Evolutionary conservation across 2,113 vertebrate species (phyloP), one percentile per base, ranked within the genome.

Genomic region (Mystacornis crossleyi): DNA sequence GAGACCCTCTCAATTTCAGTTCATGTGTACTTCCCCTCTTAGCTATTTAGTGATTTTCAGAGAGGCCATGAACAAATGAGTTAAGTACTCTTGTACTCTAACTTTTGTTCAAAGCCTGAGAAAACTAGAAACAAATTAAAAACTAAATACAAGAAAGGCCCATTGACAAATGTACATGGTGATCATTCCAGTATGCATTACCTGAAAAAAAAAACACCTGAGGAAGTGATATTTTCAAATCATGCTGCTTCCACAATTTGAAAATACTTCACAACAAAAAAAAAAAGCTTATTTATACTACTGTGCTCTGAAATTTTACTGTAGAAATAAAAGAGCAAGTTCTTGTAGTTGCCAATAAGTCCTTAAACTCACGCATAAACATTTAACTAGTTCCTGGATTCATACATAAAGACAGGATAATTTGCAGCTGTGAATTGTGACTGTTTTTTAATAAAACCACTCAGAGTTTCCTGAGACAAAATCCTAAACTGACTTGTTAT

Each of bases 401-500:
- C 48, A 33, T 40, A 45, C 43, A 48, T 65, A 66, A 47, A 81
- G 24, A 71, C 69, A 95, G 58, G 36, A 64, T 45, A 81, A 51
- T 64, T 80, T 80, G 65, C 69, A 88, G 43, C 75, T 91, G 72
- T 82, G 47, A 89, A 43, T 55, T 48, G 14, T 61, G 61, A 93
- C 51, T 31, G 40, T 14, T 81, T 94, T 70, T 77, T 62, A 83
- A 62, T 61, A 83, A 77, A 83, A 17, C 6, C 55, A 62, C 34
- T 62, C 64, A 28, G 42, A 62, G 47, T 57, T 96, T 85, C 71
- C 72, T 12, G 61, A 96, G 43, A 93, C 72, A 62, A 89, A 83
- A 51, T 50, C 67, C 86, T 74, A 80, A 60, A 78, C 3, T 85
- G 75, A 94, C 83, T 96, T 90, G 82, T 93, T 95, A 66, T 85